These are phyloP conservation scores for Opisthograptis luteolata DNA, from an alignment of 2,888 invertebrate genomes.

Conservation along the genomic window DNA sequence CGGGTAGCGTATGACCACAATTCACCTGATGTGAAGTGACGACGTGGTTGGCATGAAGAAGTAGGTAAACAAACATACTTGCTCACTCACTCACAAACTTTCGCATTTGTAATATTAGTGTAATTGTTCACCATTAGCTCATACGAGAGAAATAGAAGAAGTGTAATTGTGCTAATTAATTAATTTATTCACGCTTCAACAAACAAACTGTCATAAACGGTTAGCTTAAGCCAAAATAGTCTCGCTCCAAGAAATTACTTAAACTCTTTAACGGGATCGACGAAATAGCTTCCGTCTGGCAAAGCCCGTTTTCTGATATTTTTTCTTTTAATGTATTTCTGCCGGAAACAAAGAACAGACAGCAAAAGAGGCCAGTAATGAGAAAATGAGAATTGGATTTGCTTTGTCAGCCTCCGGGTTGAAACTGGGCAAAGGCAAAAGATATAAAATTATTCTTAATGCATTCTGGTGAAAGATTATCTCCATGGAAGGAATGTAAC, in stretches of 20 bases:
- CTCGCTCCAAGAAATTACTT: slow-evolving; percentile 15
- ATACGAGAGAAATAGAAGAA: no score
- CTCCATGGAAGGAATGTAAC: no score
- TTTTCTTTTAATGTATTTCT: slow-evolving; percentile 57
- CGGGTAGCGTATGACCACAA: no score
- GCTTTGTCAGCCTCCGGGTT: slow-evolving; percentile 60
- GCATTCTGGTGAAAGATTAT: slow-evolving; percentile 24
- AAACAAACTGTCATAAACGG: neutral
- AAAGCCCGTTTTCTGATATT: slow-evolving; percentile 23
- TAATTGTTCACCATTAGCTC: no score
- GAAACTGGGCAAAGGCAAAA: slow-evolving; percentile 53
- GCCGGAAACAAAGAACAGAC: slow-evolving; percentile 62
- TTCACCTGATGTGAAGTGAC: no score
- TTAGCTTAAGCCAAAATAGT: neutral
- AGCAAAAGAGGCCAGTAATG: slow-evolving; percentile 64
- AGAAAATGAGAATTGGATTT: slow-evolving; percentile 75
- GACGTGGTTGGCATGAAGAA: no score
- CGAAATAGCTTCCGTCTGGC: slow-evolving; percentile 34
- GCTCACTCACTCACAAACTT: no score
- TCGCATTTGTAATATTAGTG: no score
- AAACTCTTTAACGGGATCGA: slow-evolving; percentile 43
- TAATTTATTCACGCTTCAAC: no score
- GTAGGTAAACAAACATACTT: no score
- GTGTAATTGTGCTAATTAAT: no score
- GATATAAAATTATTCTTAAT: slow-evolving; percentile 38